Evolutionary conservation across 2,888 invertebrate genomes (phyloP), one percentile per base, ranked within the genome.

Genomic region (Drosophila seclusa): DNA sequence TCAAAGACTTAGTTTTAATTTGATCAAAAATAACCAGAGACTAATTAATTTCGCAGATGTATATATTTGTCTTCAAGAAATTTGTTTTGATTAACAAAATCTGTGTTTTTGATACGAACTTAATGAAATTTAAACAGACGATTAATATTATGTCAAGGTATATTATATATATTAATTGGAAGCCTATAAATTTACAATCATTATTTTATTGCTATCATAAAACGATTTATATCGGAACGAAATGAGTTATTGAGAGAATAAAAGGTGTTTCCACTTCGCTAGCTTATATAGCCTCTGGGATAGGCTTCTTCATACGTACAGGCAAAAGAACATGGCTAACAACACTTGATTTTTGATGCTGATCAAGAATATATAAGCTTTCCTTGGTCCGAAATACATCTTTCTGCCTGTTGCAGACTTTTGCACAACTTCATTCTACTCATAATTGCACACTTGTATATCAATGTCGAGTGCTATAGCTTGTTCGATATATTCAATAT

Each of bases 141-240:
- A 21, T 21, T 6, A 21, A 1, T 7, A 21, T 1, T 21, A 3
- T 45, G 0, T n/a, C n/a, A 11, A 0, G n/a, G 2, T 8, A 4
- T 21, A 13, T 11, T 21, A 4, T 4, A 1, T 3, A 7, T 2
- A 16, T 4, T 1, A 13, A 13, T 45, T 45, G 16, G 0, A 4
- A 13, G 16, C 7, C 7, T 4, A 16, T 16, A 7, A 16, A 13
- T 7, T 16, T 7, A 21, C 1, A 45, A 45, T 40, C 1, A 0
- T 21, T 21, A 1, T 42, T 42, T 42, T 5, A 21, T 42, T 24
- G 45, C 13, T 24, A 24, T 24, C 8, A 8, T 0, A 4, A 45
- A 45, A 16, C 24, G 21, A 45, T 24, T 16, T 2, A 1, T 45
- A 24, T 45, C 45, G 24, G 24, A 38, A 2, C 5, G 8, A 38